Percentiles rank a stretch among this genome's conserved stretches.
Conservation (phyloP, 2,113 vertebrate species). For the Carassius auratus region DNA sequence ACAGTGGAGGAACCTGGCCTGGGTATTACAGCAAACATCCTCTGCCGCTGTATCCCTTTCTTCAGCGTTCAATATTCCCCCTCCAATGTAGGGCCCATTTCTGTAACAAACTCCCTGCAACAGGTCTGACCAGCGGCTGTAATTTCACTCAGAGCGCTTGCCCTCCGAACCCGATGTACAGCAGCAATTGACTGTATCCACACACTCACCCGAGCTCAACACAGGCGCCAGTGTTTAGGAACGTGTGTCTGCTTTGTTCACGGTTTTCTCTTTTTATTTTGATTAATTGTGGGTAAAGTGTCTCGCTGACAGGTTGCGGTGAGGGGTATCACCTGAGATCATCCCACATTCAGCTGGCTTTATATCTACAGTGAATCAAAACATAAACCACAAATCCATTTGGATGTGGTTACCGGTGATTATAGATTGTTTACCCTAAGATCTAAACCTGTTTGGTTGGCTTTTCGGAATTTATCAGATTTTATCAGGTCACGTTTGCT, state of each 20-base stretch:
- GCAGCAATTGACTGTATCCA: constrained; percentile 46
- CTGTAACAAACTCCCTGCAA: constrained; percentile 63
- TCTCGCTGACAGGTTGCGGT: constrained; percentile 43
- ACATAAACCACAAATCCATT: not conserved
- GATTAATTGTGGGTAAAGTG: constrained; percentile 47
- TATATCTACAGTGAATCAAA: not conserved
- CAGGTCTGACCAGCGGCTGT: constrained; percentile 60
- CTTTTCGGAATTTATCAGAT: not conserved
- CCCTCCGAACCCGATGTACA: constrained; percentile 49
- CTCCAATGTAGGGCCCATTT: constrained; percentile 54
- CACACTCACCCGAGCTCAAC: constrained; percentile 16
- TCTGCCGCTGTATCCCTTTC: constrained; percentile 63
- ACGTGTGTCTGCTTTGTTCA: constrained; percentile 19
- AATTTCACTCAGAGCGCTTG: constrained; percentile 62
- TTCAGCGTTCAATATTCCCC: constrained; percentile 64
- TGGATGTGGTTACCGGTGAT: not conserved
- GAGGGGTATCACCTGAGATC: constrained; percentile 42
- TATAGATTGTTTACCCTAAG: not conserved
- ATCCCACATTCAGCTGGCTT: constrained; percentile 16
- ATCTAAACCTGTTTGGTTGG: not conserved
- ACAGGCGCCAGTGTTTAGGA: constrained; percentile 49
- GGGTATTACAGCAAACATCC: constrained; percentile 63
- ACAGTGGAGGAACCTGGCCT: constrained; percentile 62
- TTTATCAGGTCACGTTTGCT: not conserved
- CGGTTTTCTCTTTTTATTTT: constrained; percentile 50